These are phyloP conservation scores for Hartigia nigra DNA, from an alignment of 2,888 invertebrate species.

Conservation along the genomic window DNA sequence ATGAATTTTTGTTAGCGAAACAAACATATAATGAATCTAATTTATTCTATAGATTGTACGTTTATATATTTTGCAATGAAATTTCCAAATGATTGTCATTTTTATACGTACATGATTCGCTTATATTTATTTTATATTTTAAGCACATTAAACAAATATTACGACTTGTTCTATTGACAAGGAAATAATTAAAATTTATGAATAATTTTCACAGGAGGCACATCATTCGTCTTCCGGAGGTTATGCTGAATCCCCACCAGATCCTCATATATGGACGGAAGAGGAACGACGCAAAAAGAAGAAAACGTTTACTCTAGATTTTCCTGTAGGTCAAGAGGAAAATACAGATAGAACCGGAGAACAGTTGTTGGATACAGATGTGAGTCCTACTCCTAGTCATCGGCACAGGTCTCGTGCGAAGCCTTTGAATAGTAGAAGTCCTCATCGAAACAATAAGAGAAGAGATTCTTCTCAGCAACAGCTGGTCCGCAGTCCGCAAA, in stretches of 20 bases:
- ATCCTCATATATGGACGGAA: constrained; percentile 69
- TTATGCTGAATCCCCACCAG: constrained; percentile 62
- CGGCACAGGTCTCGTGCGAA: constrained; percentile 45
- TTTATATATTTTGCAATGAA: neutral
- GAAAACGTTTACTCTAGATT: constrained; percentile 82
- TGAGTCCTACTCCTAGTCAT: constrained; percentile 55
- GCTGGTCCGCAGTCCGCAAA: constrained; percentile 61
- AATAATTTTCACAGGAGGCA: constrained; percentile 41
- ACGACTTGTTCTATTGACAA: neutral
- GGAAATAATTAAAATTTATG: neutral
- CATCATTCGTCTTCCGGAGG: constrained; percentile 60
- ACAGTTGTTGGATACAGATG: constrained; percentile 30
- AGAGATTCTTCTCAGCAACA: constrained; percentile 49
- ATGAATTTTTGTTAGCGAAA: neutral
- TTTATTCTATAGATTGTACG: neutral
- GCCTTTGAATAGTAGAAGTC: constrained; percentile 38
- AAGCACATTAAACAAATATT: neutral
- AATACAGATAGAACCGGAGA: constrained; percentile 51
- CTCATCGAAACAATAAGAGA: constrained; percentile 50
- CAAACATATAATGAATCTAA: neutral
- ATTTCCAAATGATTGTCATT: neutral
- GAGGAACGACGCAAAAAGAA: constrained; percentile 80
- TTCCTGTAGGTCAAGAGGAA: constrained; percentile 72
- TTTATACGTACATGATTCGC: neutral
- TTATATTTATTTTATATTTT: neutral